Percentiles rank a stretch among this genome's conserved stretches.
Evolutionary conservation across 2,113 vertebrate species (phyloP).

Genomic region (Daboia siamensis): DNA sequence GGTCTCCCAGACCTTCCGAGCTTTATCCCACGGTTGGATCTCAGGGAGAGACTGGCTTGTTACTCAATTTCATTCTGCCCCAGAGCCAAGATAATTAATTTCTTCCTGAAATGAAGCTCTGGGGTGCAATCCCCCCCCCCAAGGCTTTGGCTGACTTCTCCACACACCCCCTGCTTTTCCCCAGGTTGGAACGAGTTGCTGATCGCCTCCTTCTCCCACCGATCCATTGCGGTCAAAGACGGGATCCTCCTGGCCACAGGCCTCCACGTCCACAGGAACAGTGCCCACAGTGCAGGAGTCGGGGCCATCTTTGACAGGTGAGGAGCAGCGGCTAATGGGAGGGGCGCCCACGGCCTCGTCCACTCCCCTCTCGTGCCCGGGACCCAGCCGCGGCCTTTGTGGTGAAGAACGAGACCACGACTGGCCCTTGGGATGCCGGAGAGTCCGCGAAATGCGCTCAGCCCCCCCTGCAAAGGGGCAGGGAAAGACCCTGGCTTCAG

Average conservation of each 20-base stretch:
- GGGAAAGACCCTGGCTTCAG: not conserved
- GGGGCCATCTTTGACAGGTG: conserved; percentile 99
- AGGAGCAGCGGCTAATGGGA: not conserved
- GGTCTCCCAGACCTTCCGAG: not conserved
- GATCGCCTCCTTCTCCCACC: conserved; percentile 97
- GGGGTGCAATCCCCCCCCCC: not conserved
- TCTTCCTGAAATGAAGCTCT: not conserved
- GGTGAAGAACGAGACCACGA: not conserved
- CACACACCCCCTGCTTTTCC: conserved; percentile 14
- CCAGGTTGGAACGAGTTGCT: conserved; percentile 98
- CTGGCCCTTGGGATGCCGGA: not conserved
- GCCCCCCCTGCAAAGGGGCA: not conserved
- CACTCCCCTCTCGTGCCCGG: fast-evolving
- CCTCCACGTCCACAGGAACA: conserved; percentile 95
- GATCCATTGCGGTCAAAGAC: conserved; percentile 93
- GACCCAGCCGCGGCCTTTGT: not conserved
- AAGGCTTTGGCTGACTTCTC: not conserved
- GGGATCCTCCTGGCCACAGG: conserved; percentile 95
- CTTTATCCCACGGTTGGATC: not conserved
- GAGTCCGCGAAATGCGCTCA: too few relatives aligned
- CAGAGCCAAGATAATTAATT: not conserved
- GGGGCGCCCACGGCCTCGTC: not conserved
- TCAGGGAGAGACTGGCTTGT: not conserved
- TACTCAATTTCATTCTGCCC: not conserved
- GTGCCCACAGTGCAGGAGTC: conserved; percentile 95